phyloP scores from a whole-genome alignment of 2,888 invertebrate genomes.

The Liodrosophila aerea region DNA sequence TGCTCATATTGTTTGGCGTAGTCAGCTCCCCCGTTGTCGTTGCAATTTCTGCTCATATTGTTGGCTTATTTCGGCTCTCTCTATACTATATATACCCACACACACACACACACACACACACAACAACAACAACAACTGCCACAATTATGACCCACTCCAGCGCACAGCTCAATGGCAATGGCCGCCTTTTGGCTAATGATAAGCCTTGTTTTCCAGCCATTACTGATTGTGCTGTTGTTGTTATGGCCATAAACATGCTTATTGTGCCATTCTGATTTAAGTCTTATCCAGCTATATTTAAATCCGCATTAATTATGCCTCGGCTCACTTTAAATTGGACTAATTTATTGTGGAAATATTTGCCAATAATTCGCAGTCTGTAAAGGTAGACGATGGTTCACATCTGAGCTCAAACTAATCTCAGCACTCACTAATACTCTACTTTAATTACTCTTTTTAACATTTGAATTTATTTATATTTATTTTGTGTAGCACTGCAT shows the following conservation, averaged over 20 bases:
- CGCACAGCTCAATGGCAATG: slow-evolving; percentile 48
- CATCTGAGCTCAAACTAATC: too few relatives aligned
- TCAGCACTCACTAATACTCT: too few relatives aligned
- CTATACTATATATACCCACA: slow-evolving; percentile 55
- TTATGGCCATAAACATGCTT: slow-evolving; percentile 53
- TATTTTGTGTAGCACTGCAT: too few relatives aligned
- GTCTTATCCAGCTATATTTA: slow-evolving; percentile 51
- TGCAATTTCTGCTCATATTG: slow-evolving; percentile 71
- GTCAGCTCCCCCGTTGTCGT: slow-evolving; percentile 1
- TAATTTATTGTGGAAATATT: slow-evolving; percentile 14
- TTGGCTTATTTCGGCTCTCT: slow-evolving; percentile 61
- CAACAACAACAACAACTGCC: slow-evolving; percentile 17
- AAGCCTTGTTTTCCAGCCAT: slow-evolving; percentile 61
- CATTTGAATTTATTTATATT: too few relatives aligned
- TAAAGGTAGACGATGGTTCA: too few relatives aligned
- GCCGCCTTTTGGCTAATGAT: slow-evolving; percentile 64
- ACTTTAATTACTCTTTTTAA: too few relatives aligned
- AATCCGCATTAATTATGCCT: slow-evolving; percentile 41
- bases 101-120: too few relatives aligned
- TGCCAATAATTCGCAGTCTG: too few relatives aligned
- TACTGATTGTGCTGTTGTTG: slow-evolving; percentile 28
- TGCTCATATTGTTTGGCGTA: slow-evolving; percentile 23
- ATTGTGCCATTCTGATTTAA: slow-evolving; percentile 56
- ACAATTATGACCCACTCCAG: not conserved
- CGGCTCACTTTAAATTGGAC: slow-evolving; percentile 27